Percentiles rank a stretch among this genome's conserved stretches.
Conservation (phyloP, 2,888 invertebrate species). For the Habrosyne pyritoides region DNA sequence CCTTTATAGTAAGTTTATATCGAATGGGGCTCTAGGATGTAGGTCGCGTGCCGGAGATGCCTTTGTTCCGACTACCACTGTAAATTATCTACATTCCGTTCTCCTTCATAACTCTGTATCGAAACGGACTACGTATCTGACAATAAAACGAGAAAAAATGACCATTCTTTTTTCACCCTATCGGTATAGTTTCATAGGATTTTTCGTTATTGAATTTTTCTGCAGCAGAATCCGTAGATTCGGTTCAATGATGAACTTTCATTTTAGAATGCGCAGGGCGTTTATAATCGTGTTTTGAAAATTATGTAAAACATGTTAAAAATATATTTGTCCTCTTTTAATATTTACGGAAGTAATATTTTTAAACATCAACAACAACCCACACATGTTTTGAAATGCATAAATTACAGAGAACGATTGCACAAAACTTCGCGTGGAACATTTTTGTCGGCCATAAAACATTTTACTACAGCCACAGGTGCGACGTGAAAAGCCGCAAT, state of each 20-base stretch:
- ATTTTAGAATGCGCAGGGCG: slow-evolving; percentile 4
- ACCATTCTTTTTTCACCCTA: slow-evolving; percentile 26
- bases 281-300: slow-evolving; percentile 16
- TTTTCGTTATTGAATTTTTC: slow-evolving; percentile 23
- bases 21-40: slow-evolving; percentile 53
- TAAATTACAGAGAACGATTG: slow-evolving; percentile 42
- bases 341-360: slow-evolving; percentile 1
- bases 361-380: slow-evolving; percentile 14
- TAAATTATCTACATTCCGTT: slow-evolving; percentile 69
- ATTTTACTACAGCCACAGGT: slow-evolving; percentile 73
- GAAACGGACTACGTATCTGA: slow-evolving; percentile 40
- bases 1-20: slow-evolving; percentile 47
- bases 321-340: not conserved
- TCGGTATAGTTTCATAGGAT: slow-evolving; percentile 31
- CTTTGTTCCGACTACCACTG: slow-evolving; percentile 62
- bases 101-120: slow-evolving; percentile 66
- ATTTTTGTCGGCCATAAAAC: slow-evolving; percentile 66
- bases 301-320: too few relatives aligned
- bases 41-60: slow-evolving; percentile 62
- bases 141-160: slow-evolving; percentile 37
- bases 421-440: slow-evolving; percentile 53
- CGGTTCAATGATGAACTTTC: not conserved
- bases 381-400: slow-evolving; percentile 27
- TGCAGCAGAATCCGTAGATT: not conserved
- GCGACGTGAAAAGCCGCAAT: slow-evolving; percentile 61